A percentile compares a stretch with the other conserved stretches of the same genome.
phyloP scores from a whole-genome alignment of 2,888 invertebrate species.

The Lasius platythorax region DNA sequence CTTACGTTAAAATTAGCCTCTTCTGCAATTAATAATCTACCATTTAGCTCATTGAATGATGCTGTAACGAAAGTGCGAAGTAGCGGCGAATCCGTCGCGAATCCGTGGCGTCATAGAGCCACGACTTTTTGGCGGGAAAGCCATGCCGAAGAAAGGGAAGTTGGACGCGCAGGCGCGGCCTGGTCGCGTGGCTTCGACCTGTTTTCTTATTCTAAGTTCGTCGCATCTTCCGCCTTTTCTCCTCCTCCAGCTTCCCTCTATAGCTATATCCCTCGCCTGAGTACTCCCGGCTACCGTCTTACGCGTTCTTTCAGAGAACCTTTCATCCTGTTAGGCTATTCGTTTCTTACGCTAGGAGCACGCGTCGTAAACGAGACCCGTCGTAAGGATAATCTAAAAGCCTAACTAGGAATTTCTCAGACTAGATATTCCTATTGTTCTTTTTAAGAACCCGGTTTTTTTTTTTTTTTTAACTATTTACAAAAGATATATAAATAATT shows the following conservation, averaged over 20 bases:
- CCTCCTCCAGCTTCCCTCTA: conserved; percentile 52
- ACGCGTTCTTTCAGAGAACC: conserved; percentile 71
- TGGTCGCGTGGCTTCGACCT: conserved; percentile 82
- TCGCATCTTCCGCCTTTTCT: conserved; percentile 73
- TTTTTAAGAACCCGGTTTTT: neutral
- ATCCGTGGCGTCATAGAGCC: conserved; percentile 58
- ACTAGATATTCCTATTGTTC: neutral
- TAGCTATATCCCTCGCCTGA: conserved; percentile 50
- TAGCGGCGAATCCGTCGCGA: conserved; percentile 33
- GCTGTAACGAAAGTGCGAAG: neutral
- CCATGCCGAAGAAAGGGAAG: conserved; percentile 68
- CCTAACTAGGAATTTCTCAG: neutral
- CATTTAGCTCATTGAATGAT: neutral
- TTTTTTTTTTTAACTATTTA: neutral
- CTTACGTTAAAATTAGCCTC: neutral
- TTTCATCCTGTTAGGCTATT: conserved; percentile 40
- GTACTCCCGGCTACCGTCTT: conserved; percentile 79
- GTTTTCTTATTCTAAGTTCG: conserved; percentile 79
- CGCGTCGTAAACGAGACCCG: conserved; percentile 30
- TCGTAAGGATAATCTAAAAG: conserved; percentile 37
- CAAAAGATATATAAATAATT: neutral
- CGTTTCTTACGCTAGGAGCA: conserved; percentile 49
- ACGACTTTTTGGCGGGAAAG: conserved; percentile 81
- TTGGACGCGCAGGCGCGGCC: conserved; percentile 72
- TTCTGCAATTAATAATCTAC: neutral